Conservation (phyloP, 2,888 invertebrate genomes). For the Spilarctia lutea region DNA sequence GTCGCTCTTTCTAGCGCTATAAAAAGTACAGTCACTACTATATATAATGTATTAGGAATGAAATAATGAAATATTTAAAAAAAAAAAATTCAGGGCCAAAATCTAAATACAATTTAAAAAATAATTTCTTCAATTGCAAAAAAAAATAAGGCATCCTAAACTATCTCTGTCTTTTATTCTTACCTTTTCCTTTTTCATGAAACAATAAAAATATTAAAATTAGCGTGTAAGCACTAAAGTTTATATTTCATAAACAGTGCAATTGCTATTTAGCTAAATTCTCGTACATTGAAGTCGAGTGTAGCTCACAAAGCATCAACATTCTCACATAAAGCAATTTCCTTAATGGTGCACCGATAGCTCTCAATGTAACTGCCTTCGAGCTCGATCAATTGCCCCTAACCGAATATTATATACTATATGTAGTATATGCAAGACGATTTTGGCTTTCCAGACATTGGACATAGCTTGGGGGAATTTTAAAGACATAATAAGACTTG, state of each 20-base stretch:
- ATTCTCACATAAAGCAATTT: slow-evolving; percentile 78
- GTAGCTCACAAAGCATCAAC: slow-evolving; percentile 35
- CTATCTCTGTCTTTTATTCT: not conserved
- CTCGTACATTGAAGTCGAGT: slow-evolving; percentile 25
- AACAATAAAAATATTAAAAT: not conserved
- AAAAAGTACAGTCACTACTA: not conserved
- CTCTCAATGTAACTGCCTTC: slow-evolving; percentile 61
- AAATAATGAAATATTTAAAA: not conserved
- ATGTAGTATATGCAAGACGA: slow-evolving; percentile 14
- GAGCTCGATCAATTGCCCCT: slow-evolving; percentile 54
- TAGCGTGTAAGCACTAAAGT: not conserved
- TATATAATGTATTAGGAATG: too few relatives aligned
- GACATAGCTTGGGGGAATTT: not conserved
- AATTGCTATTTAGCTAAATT: not conserved
- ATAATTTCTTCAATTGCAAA: not conserved
- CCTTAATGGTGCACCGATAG: slow-evolving; percentile 77
- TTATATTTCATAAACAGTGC: not conserved
- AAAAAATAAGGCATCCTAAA: not conserved
- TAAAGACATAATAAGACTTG: not conserved
- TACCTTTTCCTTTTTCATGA: not conserved
- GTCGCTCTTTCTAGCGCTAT: not conserved
- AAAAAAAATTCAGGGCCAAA: not conserved
- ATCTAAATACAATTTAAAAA: not conserved
- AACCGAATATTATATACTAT: slow-evolving; percentile 16
- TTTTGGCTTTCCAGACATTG: not conserved